Evolutionary conservation across 1,140 invertebrate species (phyloP).

Genomic region (Zophobas atratus): DNA sequence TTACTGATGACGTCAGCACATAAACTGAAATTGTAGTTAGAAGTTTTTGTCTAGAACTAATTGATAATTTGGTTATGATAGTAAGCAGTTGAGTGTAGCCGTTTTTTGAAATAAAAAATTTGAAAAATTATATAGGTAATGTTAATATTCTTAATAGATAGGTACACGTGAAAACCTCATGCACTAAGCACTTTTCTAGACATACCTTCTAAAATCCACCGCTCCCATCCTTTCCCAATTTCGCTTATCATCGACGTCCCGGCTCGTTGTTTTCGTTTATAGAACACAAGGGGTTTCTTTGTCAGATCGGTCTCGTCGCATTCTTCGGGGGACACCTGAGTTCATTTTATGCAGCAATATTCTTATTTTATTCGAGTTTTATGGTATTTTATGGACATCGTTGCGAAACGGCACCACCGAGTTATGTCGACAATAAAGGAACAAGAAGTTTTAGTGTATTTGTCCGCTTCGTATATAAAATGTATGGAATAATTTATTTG

Average conservation of each 20-base stretch:
- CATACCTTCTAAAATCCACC: neutral
- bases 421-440: slow-evolving; percentile 60
- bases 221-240: neutral
- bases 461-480: slow-evolving; percentile 60
- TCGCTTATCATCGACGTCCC: neutral
- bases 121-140: too few species aligned
- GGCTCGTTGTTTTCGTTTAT: neutral
- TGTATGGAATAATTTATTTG: slow-evolving; percentile 62
- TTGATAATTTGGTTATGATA: too few species aligned
- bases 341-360: slow-evolving; percentile 58
- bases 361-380: slow-evolving; percentile 59
- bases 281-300: slow-evolving; percentile 4
- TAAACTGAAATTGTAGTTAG: too few species aligned
- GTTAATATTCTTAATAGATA: too few species aligned
- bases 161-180: too few species aligned
- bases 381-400: slow-evolving; percentile 53
- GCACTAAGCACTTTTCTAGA: too few species aligned
- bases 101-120: too few species aligned
- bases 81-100: too few species aligned
- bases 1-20: too few species aligned
- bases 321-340: slow-evolving; percentile 54
- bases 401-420: slow-evolving; percentile 51
- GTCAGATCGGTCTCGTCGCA: slow-evolving; percentile 19
- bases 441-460: slow-evolving; percentile 57
- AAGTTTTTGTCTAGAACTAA: too few species aligned